phyloP scores from a whole-genome alignment of 1,140 invertebrate genomes.

The Caenorhabditis remanei region DNA sequence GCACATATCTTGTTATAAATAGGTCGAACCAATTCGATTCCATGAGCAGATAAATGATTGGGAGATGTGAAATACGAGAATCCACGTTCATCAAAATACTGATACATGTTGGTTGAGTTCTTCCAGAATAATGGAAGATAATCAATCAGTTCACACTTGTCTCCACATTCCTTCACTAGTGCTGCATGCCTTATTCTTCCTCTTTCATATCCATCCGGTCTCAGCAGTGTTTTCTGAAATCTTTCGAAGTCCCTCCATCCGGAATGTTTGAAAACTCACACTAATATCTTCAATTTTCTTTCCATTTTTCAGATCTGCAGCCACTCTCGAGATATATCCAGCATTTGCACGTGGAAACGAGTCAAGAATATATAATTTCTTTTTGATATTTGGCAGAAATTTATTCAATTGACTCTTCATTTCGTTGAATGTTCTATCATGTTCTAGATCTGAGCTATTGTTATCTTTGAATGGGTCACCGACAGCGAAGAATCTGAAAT shows the following conservation, averaged over 20 bases:
- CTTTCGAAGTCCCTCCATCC: neutral
- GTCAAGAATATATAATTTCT: slow-evolving; percentile 7
- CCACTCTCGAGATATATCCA: neutral
- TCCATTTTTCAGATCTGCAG: neutral
- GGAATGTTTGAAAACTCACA: neutral
- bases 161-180: neutral
- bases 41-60: slow-evolving; percentile 13
- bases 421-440: neutral
- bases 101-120: neutral
- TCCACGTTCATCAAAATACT: slow-evolving; percentile 1
- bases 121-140: slow-evolving; percentile 25
- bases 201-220: slow-evolving; percentile 32
- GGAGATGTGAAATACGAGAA: slow-evolving; percentile 14
- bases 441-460: neutral
- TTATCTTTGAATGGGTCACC: neutral
- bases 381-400: slow-evolving; percentile 17
- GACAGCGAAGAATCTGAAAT: neutral
- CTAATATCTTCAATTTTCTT: neutral
- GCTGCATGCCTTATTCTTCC: neutral
- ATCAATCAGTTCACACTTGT: neutral
- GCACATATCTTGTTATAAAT: slow-evolving; percentile 18
- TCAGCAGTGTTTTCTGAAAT: neutral
- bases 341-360: neutral
- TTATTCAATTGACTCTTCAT: slow-evolving; percentile 27
- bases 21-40: neutral